Evolutionary conservation across 2,888 invertebrate species (phyloP), one percentile per base, ranked within the genome.

Genomic region (Saturnia japonica): DNA sequence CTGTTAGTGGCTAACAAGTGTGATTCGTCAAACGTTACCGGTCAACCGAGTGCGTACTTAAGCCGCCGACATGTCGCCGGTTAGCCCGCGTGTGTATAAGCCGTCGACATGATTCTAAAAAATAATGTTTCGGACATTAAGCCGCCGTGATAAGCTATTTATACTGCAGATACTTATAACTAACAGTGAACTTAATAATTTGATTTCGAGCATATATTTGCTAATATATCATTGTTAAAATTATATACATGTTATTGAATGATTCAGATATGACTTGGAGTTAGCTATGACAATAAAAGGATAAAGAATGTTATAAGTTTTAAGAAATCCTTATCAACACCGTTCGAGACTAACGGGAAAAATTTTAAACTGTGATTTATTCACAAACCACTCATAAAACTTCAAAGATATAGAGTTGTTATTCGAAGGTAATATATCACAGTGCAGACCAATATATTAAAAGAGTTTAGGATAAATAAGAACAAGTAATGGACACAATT

Each of bases 371-470:
- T 12, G 1, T 25, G 57, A 57, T 57, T 60, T 60, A 60, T 60
- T 25, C 14, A 28, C 57, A 60, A 60, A n/a, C n/a, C 14, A 12
- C 11, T 60, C 28, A 60, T 60, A 60, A 28, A 60, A 60, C 25
- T 60, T 25, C 57, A 60, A 60, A 28, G 57, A 54, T 54, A 54
- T 54, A 54, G 19, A 54, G n/a, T 54, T n/a, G 54, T 54, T 54
- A 54, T 54, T 22, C 54, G 54, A 60, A 1, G 14, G 11, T 60
- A 12, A 60, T 60, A 60, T 28, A 14, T 60, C 16, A 25, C 25
- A 28, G 28, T 60, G 14, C 25, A 14, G 12, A 60, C 25, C 19
- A 19, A 51, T 51, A 51, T 51, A 51, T 19, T 16, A 51, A 47
- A 8, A 47, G 47, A 47, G 47, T 54, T 54, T n/a, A 22, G 22